Evolutionary conservation across 1,140 invertebrate species (phyloP), one percentile per base, ranked within the genome.

Genomic region (Coelopa frigida): DNA sequence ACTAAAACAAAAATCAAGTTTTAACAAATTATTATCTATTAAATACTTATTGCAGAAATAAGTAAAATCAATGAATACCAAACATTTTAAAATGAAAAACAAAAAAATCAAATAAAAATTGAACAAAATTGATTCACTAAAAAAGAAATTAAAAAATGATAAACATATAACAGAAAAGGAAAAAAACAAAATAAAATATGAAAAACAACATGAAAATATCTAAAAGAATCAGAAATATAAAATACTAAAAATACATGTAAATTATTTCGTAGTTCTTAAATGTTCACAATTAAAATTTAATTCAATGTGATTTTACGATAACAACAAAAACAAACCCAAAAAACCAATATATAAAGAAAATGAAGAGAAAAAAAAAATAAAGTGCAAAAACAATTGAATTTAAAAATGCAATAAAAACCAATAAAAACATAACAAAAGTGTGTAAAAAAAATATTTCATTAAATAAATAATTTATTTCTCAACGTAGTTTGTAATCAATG

Each of bases 181-280:
- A 46, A 48, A 20, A 32, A 50, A 46, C 31, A 48, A 44, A 44
- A 12, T 46, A 52, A 48, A 24, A 15, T 36, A 32, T 46, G 54
- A n/a, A 58, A 52, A 57, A 52, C 27, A 48, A 49, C 45, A 49
- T 51, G 48, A 50, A n/a, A 33, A 44, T 14, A 44, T 31, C 27
- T 15, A 24, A 29, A 43, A 10, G 10, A 43, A 44, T 35, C 10
- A 44, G 10, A 33, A 14, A 32, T 26, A 43, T 31, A 31, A 43
- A 31, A 17, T 37, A 48, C 49, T 62, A 60, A 59, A 62, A 60
- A 56, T 56, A n/a, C n/a, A n/a, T n/a, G n/a, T n/a, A n/a, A n/a
- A n/a, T n/a, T n/a, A n/a, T n/a, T n/a, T n/a, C 42, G 60, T 62
- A 62, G 59, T 39, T 60, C 58, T 46, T 63, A 53, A 63, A 62